These are phyloP conservation scores for Elanoides forficatus DNA, from an alignment of 2,113 vertebrate genomes.

Conservation along the genomic window DNA sequence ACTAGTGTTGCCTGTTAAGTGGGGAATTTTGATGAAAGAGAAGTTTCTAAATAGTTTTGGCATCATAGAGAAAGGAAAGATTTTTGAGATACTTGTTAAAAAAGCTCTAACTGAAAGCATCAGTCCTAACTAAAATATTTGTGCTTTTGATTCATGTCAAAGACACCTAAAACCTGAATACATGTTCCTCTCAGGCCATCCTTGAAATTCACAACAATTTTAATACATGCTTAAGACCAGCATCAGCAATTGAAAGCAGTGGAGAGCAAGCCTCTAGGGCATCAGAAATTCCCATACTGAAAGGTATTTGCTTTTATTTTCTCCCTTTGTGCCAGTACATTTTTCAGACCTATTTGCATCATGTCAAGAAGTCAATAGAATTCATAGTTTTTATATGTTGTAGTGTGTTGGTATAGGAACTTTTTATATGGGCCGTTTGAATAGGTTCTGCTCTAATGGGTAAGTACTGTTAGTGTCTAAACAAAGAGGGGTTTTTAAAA, in stretches of 20 bases:
- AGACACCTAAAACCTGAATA: not conserved
- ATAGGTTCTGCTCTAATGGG: not conserved
- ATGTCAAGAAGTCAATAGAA: not conserved
- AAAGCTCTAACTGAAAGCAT: not conserved
- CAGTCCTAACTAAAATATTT: not conserved
- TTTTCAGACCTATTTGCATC: not conserved
- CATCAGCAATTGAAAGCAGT: not conserved
- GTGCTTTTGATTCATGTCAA: not conserved
- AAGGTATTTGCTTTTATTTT: not conserved
- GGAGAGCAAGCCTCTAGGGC: not conserved
- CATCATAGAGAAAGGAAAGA: not conserved
- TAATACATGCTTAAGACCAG: not conserved
- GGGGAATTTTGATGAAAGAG: not conserved
- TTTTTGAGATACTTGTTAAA: not conserved
- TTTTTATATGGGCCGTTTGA: not conserved
- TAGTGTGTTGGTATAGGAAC: not conserved
- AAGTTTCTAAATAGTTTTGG: not conserved
- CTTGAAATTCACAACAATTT: not conserved
- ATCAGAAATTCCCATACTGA: not conserved
- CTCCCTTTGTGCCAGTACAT: not conserved
- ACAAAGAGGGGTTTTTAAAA: not conserved
- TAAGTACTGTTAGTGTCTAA: not conserved
- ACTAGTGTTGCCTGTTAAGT: rapidly evolving
- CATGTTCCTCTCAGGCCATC: not conserved
- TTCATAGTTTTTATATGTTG: not conserved